phyloP scores from a whole-genome alignment of 37 sponge, comb jelly and placozoan species.

The Diacarnus erythraeanus region DNA sequence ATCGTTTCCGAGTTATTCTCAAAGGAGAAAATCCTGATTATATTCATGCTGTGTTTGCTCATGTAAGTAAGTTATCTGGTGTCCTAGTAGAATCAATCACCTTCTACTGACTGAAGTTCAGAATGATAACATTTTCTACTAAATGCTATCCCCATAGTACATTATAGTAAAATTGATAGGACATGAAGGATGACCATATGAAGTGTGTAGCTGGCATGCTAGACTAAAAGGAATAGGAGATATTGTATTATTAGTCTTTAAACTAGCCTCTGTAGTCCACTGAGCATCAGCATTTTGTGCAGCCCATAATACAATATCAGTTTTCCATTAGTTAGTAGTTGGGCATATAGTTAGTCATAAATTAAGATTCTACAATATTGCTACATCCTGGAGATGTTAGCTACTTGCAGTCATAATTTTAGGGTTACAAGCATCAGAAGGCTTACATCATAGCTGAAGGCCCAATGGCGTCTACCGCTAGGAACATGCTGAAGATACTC shows the following conservation, averaged over 20 bases:
- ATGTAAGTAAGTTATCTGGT: constrained; percentile 55
- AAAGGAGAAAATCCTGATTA: constrained; percentile 29
- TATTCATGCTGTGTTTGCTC: constrained; percentile 56
- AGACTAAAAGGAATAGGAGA: no score
- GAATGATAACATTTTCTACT: no score
- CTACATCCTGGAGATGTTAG: background rate
- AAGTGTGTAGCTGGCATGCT: no score
- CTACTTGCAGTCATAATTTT: background rate
- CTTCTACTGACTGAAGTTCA: no score
- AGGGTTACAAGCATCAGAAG: constrained; percentile 76
- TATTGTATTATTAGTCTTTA: no score
- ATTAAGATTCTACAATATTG: no score
- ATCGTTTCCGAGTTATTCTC: constrained; percentile 21
- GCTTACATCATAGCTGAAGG: constrained; percentile 78
- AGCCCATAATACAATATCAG: background rate
- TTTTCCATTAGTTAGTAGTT: background rate
- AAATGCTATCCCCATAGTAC: no score
- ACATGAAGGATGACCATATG: no score
- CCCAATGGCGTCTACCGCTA: constrained; percentile 54
- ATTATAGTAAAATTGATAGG: no score
- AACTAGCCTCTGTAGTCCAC: no score
- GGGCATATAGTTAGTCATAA: background rate
- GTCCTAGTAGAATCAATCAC: no score
- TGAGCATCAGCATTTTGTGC: no score
- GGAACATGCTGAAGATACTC: constrained; percentile 74